phyloP scores from a whole-genome alignment of 2,797 vertebrate species.

The Sebastolobus altivelis region DNA sequence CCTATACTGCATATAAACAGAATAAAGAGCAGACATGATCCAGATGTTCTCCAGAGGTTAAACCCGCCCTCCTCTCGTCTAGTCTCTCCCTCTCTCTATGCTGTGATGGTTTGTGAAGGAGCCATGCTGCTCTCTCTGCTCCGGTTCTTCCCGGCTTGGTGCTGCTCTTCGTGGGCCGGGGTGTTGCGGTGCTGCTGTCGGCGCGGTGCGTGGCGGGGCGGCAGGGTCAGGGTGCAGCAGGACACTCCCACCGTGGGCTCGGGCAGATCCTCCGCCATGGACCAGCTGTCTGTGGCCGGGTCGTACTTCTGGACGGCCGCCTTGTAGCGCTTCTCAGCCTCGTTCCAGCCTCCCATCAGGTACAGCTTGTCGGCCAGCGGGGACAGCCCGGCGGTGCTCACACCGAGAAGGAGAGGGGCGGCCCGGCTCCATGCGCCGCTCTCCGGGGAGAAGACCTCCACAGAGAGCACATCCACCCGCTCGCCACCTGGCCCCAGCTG shows the following conservation, averaged over 20 bases:
- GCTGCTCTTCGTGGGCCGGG: slow-evolving; percentile 75
- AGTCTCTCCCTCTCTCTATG: slow-evolving; percentile 44
- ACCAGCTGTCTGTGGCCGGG: slow-evolving; percentile 87
- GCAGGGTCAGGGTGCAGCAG: slow-evolving; percentile 87
- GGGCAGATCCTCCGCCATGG: slow-evolving; percentile 82
- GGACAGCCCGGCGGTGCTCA: slow-evolving; percentile 88
- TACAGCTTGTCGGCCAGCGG: slow-evolving; percentile 80
- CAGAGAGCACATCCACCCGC: slow-evolving; percentile 85
- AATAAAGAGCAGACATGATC: slow-evolving; percentile 24
- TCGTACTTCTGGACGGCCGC: slow-evolving; percentile 86
- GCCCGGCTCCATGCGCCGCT: slow-evolving; percentile 81
- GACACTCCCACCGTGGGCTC: slow-evolving; percentile 90
- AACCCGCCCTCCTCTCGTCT: slow-evolving; percentile 4
- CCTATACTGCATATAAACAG: background rate
- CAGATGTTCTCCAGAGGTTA: slow-evolving; percentile 55
- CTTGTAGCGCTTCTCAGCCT: slow-evolving; percentile 89
- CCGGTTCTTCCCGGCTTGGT: slow-evolving; percentile 54
- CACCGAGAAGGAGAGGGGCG: slow-evolving; percentile 82
- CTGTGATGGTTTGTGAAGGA: slow-evolving; percentile 62
- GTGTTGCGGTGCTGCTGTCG: slow-evolving; percentile 82
- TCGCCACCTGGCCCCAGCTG: slow-evolving; percentile 87
- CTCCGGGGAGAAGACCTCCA: slow-evolving; percentile 86
- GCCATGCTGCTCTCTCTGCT: slow-evolving; percentile 77
- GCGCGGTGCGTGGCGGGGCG: slow-evolving; percentile 75
- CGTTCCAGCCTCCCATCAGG: slow-evolving; percentile 90